Evolutionary conservation across 2,888 invertebrate genomes (phyloP), one percentile per base, ranked within the genome.

Genomic region (Cheilosia soror): DNA sequence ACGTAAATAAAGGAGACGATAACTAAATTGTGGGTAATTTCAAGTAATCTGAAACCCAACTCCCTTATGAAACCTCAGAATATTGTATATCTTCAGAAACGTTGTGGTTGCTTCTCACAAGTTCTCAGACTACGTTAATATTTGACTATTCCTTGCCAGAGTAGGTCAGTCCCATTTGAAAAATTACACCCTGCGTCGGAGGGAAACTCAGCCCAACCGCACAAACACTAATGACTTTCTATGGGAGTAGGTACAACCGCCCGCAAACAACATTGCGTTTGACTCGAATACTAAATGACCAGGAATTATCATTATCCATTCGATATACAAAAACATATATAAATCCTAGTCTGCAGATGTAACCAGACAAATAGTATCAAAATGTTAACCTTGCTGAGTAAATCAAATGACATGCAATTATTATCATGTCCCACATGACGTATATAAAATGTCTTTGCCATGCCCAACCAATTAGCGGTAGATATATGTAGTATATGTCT

Each of bases 341-440:
- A 55, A 55, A 44, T n/a, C 33, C n/a, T 55, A 31, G 68, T 20
- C 11, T 27, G 27, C 27, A 29, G 2, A 57, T 65, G 57, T 75
- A 47, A 40, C 29, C 49, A 29, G 25, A 51, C 51, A 29, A 51
- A n/a, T n/a, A 51, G 25, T 13, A 29, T 51, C 25, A 11, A 27
- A 51, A 51, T 29, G 44, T 53, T 33, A 53, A 62, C 53, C 68
- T 53, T 62, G 5, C 47, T 51, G 53, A 27, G 37, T 49, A 57
- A 81, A 75, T 81, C 62, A 69, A 81, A 69, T 69, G 68, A 63
- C 62, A 47, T 42, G 57, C 44, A 71, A 81, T 81, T 71, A 78
- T 57, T 71, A 71, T 71, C 69, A 69, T 71, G 78, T 65, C 51
- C 9, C 27, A n/a, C 71, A 20, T 37, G 62, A 55, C 58, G 58